These are phyloP conservation scores for Pogonomyrmex californicus DNA, from an alignment of 1,140 invertebrate genomes.

Conservation along the genomic window DNA sequence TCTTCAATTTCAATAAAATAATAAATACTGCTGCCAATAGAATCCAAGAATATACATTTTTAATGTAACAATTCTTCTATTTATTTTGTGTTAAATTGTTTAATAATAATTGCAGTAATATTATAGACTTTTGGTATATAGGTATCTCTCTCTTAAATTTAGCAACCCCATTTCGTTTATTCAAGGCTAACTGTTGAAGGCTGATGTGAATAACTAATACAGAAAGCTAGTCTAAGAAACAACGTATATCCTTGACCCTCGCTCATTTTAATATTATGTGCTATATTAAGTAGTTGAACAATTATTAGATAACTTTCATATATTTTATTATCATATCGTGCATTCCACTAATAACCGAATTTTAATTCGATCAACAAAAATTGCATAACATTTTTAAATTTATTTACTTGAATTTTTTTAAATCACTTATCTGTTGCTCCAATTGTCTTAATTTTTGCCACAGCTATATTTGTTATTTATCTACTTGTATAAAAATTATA, in stretches of 20 bases:
- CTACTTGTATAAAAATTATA: not conserved
- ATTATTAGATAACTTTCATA: not conserved
- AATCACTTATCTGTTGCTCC: not conserved
- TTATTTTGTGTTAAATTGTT: conserved; percentile 5
- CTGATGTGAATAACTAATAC: conserved; percentile 1
- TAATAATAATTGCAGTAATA: not conserved
- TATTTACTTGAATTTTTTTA: not conserved
- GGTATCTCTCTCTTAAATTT: not conserved
- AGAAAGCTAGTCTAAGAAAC: not conserved
- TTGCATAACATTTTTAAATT: not conserved
- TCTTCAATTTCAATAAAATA: conserved; percentile 17
- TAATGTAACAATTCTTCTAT: not conserved
- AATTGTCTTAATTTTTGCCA: not conserved
- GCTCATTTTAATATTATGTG: not conserved
- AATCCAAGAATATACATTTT: not conserved
- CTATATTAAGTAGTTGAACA: not conserved
- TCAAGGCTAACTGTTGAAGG: not conserved
- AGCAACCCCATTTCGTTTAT: not conserved
- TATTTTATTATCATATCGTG: not conserved
- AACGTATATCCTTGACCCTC: conserved; percentile 15
- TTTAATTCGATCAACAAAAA: not conserved
- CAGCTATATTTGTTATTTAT: not conserved
- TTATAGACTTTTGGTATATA: not conserved
- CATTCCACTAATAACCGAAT: not conserved
- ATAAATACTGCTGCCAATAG: not conserved